Percentiles rank a stretch among this genome's conserved stretches.
phyloP scores from a whole-genome alignment of 2,113 vertebrate genomes.

The Saiga tatarica region DNA sequence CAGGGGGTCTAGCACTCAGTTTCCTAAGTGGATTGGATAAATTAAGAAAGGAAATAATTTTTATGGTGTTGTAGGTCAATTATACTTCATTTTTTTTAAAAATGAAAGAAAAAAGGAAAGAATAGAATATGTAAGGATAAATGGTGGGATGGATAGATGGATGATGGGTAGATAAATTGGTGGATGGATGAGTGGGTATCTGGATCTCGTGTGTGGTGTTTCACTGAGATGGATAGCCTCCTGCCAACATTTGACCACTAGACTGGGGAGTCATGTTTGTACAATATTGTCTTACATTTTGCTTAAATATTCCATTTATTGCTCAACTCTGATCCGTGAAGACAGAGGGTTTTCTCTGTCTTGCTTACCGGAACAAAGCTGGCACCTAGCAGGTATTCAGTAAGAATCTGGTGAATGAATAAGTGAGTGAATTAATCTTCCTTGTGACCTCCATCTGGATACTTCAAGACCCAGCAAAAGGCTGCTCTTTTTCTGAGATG shows the following conservation, averaged over 20 bases:
- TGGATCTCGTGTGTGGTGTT: background rate
- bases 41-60: background rate
- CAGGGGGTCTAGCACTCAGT: background rate
- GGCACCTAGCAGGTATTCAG: background rate
- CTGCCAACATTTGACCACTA: background rate
- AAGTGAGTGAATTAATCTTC: background rate
- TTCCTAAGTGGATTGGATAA: background rate
- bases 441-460: background rate
- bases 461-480: background rate
- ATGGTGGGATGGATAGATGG: background rate
- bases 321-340: background rate
- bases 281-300: background rate
- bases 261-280: background rate
- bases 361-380: background rate
- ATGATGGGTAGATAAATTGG: background rate
- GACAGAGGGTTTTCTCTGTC: background rate
- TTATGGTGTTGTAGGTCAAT: background rate
- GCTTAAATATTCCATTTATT: background rate
- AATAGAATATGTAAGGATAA: background rate
- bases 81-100: background rate
- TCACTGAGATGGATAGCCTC: background rate
- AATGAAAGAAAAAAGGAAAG: background rate
- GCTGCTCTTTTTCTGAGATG: background rate
- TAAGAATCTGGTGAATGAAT: background rate
- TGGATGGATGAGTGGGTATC: background rate